Evolutionary conservation across 2,888 invertebrate species (phyloP).

Genomic region (Chloroclysta siterata): DNA sequence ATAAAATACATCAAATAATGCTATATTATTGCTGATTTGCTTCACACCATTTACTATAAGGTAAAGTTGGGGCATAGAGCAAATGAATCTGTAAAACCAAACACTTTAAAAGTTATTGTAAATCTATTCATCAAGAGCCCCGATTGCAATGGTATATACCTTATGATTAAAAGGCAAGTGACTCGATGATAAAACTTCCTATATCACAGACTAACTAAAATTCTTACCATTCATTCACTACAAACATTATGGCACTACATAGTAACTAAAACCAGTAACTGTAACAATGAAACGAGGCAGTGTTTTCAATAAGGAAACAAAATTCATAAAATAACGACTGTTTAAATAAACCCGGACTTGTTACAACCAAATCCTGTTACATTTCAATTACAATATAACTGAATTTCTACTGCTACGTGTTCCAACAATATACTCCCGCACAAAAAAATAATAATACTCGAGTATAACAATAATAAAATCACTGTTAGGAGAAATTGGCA

Average conservation of each 20-base stretch:
- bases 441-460: slow-evolving; percentile 78
- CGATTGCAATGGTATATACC: slow-evolving; percentile 44
- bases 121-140: slow-evolving; percentile 30
- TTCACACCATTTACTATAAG: slow-evolving; percentile 10
- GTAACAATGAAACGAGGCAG: slow-evolving; percentile 62
- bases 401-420: slow-evolving; percentile 69
- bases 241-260: slow-evolving; percentile 73
- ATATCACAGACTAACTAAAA: slow-evolving; percentile 83
- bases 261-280: slow-evolving; percentile 67
- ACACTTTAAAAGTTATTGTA: slow-evolving; percentile 21
- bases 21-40: slow-evolving; percentile 21
- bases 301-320: slow-evolving; percentile 45
- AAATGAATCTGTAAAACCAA: slow-evolving; percentile 20
- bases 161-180: slow-evolving; percentile 65
- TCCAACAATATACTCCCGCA: slow-evolving; percentile 72
- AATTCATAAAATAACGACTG: slow-evolving; percentile 27
- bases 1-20: slow-evolving; percentile 16
- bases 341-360: slow-evolving; percentile 32
- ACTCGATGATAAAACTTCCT: slow-evolving; percentile 67
- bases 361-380: slow-evolving; percentile 66
- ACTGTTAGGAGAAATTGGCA: slow-evolving; percentile 69
- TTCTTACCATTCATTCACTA: slow-evolving; percentile 70
- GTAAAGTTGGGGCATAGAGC: slow-evolving; percentile 23
- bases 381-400: slow-evolving; percentile 83
- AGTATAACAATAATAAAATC: slow-evolving; percentile 78